Conservation (phyloP, 2,797 vertebrate genomes). For the Typhlichthys eigenmanni region DNA sequence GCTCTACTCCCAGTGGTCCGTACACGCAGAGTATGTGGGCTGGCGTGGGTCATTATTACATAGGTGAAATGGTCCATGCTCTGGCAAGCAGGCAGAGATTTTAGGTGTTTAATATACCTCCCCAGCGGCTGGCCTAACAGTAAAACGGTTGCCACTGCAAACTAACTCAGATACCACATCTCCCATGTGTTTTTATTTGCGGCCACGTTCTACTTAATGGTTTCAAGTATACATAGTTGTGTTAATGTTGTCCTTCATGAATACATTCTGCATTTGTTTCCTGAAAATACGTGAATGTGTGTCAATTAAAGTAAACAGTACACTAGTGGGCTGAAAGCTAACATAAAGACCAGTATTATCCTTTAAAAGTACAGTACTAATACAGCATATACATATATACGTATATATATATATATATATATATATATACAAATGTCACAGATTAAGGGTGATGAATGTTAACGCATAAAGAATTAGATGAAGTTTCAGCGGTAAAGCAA, state of each 20-base stretch:
- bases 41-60: slow-evolving; percentile 68
- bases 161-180: not conserved
- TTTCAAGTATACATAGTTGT: too few relatives aligned
- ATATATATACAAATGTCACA: too few relatives aligned
- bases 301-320: not conserved
- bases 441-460: not conserved
- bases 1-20: slow-evolving; percentile 36
- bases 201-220: too few relatives aligned
- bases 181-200: slow-evolving; percentile 19
- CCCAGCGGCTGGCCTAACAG: slow-evolving; percentile 26
- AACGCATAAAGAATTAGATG: slow-evolving; percentile 13
- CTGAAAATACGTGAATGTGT: not conserved
- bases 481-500: slow-evolving; percentile 17
- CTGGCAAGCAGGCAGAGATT: slow-evolving; percentile 56
- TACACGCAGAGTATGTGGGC: slow-evolving; percentile 25
- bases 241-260: too few relatives aligned
- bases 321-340: too few relatives aligned
- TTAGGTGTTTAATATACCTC: slow-evolving; percentile 44
- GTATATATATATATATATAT: too few relatives aligned
- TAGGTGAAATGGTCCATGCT: slow-evolving; percentile 67
- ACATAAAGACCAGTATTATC: too few relatives aligned
- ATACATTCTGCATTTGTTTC: too few relatives aligned
- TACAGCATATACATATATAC: too few relatives aligned
- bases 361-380: too few relatives aligned
- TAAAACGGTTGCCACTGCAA: slow-evolving; percentile 20